phyloP scores from a whole-genome alignment of 1,140 invertebrate genomes.

The Drosophila kikkawai region DNA sequence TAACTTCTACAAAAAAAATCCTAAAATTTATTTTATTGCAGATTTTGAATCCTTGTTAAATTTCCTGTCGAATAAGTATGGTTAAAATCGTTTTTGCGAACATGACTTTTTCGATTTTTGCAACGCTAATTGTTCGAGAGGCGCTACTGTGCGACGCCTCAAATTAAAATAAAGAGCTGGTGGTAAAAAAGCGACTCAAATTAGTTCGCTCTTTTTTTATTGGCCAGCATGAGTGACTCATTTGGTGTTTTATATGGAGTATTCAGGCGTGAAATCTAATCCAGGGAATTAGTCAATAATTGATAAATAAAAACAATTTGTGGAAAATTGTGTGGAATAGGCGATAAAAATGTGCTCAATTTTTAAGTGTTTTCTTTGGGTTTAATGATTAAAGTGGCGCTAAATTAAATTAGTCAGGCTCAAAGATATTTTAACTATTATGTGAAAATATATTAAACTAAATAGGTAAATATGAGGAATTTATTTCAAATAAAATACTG shows the following conservation, averaged over 20 bases:
- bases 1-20: no score
- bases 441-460: neutral
- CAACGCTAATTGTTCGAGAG: no score
- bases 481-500: neutral
- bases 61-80: no score
- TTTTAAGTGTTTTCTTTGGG: neutral
- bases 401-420: neutral
- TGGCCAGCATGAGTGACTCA: conserved; percentile 39
- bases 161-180: conserved; percentile 43
- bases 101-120: no score
- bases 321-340: conserved; percentile 19
- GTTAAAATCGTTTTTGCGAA: no score
- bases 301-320: conserved; percentile 44
- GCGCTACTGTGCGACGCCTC: conserved; percentile 38
- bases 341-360: conserved; percentile 13
- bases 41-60: no score
- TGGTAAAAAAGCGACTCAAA: conserved; percentile 14
- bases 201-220: conserved; percentile 29
- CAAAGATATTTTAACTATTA: neutral
- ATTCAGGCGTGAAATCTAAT: conserved; percentile 29
- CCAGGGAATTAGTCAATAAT: conserved; percentile 32
- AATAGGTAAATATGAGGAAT: neutral
- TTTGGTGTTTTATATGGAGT: conserved; percentile 2
- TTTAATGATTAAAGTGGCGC: conserved; percentile 2
- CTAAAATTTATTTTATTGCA: no score